Evolutionary conservation across 2,113 vertebrate species (phyloP), one percentile per base, ranked within the genome.

Genomic region (Gila orcuttii): DNA sequence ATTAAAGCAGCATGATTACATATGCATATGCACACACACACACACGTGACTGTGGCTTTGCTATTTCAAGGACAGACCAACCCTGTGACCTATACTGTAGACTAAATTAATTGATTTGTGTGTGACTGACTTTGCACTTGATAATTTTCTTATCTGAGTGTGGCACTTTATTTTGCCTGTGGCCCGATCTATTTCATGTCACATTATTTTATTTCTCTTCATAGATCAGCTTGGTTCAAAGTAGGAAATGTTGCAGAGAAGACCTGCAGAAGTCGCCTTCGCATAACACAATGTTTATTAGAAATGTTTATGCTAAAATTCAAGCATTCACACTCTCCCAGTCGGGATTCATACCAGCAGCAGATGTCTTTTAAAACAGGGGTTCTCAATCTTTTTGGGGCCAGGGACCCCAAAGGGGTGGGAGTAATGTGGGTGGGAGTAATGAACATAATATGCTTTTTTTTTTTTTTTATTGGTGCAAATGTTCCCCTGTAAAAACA

Each of bases 211-310:
- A 80, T 59, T 50, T 93, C 95, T 91, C 93, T 90, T 90, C 89
- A 91, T 87, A 79, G 92, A 94, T 93, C 93, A 93, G 89, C 87
- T 95, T 93, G 88, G 90, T 91, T 75, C 87, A 75, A 82, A 88
- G 90, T 91, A 62, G 76, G 82, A 90, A 90, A 87, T 87, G 88
- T 80, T 45, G 23, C n/a, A 9, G 86, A 90, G 88, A 62, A 87
- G 4, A 92, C 93, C 93, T 93, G 92, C 91, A 93, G 93, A 92
- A 89, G 90, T 92, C 92, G 91, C 92, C 92, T 91, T 92, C n/a
- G 0, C 12, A n/a, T 73, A n/a, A 23, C 21, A 42, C 10, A n/a
- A 12, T 42, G 69, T 73, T 73, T 13, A 45, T 39, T 21, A 21
- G 8, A 36, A 36, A 12, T n/a, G 12, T n/a, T 12, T 42, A 42